These are phyloP conservation scores for Nasonovia ribisnigri DNA, from an alignment of 2,888 invertebrate genomes.

Conservation along the genomic window DNA sequence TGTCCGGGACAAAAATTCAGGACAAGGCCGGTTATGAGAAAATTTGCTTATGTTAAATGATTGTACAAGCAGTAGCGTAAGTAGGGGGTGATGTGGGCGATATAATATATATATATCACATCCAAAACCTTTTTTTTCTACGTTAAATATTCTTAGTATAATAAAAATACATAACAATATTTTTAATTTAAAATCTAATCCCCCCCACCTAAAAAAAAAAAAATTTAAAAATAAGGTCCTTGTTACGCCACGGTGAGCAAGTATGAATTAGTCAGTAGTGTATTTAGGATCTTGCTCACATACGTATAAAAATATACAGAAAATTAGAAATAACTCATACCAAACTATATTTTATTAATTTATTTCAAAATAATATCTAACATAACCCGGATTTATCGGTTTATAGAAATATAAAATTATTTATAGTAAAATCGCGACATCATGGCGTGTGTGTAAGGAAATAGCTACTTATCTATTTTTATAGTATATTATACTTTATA, in stretches of 20 bases:
- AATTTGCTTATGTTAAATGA: neutral
- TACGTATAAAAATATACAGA: neutral
- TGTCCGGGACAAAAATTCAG: too few relatives aligned
- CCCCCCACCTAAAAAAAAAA: too few relatives aligned
- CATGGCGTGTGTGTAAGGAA: neutral
- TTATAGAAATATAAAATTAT: neutral
- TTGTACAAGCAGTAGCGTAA: too few relatives aligned
- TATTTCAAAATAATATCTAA: neutral
- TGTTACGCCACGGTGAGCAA: too few relatives aligned
- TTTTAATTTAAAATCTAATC: too few relatives aligned
- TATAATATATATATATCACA: too few relatives aligned
- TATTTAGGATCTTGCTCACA: neutral
- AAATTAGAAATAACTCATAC: neutral
- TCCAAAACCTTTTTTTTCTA: too few relatives aligned
- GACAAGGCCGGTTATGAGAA: too few relatives aligned
- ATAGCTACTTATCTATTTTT: neutral
- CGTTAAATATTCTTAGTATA: too few relatives aligned
- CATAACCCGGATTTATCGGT: neutral
- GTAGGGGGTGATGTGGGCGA: too few relatives aligned
- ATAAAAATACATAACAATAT: too few relatives aligned
- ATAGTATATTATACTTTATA: neutral
- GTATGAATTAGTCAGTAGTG: neutral
- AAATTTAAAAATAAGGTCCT: too few relatives aligned
- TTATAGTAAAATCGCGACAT: neutral
- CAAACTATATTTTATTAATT: neutral